phyloP scores from a whole-genome alignment of 2,888 invertebrate species.

The Rhorus exstirpatorius region DNA sequence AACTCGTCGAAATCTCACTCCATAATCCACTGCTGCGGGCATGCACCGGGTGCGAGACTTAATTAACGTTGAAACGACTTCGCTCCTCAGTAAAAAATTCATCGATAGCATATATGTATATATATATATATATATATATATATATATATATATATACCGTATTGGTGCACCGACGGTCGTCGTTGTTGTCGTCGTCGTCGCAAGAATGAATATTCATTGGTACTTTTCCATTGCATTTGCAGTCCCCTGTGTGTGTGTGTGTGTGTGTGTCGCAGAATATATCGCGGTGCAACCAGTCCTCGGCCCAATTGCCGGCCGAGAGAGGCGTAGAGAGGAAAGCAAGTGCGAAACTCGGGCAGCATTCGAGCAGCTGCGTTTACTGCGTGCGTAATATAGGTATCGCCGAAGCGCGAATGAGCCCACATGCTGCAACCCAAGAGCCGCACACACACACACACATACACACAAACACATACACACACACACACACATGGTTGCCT shows the following conservation, averaged over 20 bases:
- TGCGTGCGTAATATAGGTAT: conserved; percentile 58
- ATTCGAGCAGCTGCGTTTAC: conserved; percentile 64
- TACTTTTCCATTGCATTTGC: conserved; percentile 68
- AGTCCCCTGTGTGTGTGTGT: conserved; percentile 43
- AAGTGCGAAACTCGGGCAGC: conserved; percentile 62
- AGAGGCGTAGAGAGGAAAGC: conserved; percentile 40
- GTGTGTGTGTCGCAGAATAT: conserved; percentile 46
- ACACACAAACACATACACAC: conserved; percentile 40
- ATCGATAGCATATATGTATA: conserved; percentile 64
- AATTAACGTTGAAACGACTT: conserved; percentile 73
- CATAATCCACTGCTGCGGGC: conserved; percentile 61
- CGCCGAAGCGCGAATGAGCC: conserved; percentile 37
- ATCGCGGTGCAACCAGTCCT: conserved; percentile 53
- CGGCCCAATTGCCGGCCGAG: conserved; percentile 59
- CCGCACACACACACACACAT: conserved; percentile 19
- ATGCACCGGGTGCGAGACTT: conserved; percentile 67
- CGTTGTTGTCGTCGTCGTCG: conserved; percentile 65
- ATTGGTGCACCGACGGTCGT: conserved; percentile 62
- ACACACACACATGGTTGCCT: conserved; percentile 7
- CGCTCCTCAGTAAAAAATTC: conserved; percentile 68
- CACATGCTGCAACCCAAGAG: conserved; percentile 33
- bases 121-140: conserved; percentile 8
- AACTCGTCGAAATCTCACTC: conserved; percentile 47
- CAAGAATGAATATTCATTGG: conserved; percentile 69
- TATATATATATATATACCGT: conserved; percentile 24